A percentile compares a stretch with the other conserved stretches of the same genome.
phyloP scores from a whole-genome alignment of 2,797 vertebrate species.

The Crenuchus spilurus region DNA sequence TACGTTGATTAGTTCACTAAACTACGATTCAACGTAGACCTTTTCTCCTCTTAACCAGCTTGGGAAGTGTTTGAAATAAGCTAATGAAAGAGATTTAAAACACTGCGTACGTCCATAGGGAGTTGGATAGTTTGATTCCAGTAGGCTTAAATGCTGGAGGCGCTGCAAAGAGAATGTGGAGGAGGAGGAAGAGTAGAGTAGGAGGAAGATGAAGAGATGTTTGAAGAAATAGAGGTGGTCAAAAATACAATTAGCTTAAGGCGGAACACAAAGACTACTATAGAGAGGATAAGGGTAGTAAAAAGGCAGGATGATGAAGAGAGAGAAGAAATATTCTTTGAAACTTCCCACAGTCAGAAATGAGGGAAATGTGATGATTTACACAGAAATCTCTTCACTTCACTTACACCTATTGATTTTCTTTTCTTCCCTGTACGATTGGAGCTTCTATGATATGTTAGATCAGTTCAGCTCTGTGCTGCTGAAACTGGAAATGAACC shows the following conservation, averaged over 20 bases:
- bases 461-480: background rate
- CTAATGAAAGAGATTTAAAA: background rate
- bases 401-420: background rate
- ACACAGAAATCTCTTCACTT: background rate
- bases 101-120: background rate
- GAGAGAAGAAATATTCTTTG: background rate
- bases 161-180: background rate
- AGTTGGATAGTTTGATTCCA: background rate
- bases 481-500: background rate
- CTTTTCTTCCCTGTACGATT: background rate
- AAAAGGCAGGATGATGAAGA: background rate
- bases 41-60: background rate
- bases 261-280: background rate
- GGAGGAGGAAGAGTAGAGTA: background rate
- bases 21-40: background rate
- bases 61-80: background rate
- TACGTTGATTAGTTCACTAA: background rate
- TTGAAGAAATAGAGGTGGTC: background rate
- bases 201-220: slow-evolving; percentile 20
- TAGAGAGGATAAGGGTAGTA: background rate
- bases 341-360: slow-evolving; percentile 19
- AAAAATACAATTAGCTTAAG: background rate
- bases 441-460: slow-evolving; percentile 8
- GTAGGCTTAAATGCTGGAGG: background rate
- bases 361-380: background rate